Percentiles rank a stretch among this genome's conserved stretches.
These are phyloP conservation scores for Drosophila mauritiana DNA, from an alignment of 1,140 invertebrate genomes.

Conservation along the genomic window DNA sequence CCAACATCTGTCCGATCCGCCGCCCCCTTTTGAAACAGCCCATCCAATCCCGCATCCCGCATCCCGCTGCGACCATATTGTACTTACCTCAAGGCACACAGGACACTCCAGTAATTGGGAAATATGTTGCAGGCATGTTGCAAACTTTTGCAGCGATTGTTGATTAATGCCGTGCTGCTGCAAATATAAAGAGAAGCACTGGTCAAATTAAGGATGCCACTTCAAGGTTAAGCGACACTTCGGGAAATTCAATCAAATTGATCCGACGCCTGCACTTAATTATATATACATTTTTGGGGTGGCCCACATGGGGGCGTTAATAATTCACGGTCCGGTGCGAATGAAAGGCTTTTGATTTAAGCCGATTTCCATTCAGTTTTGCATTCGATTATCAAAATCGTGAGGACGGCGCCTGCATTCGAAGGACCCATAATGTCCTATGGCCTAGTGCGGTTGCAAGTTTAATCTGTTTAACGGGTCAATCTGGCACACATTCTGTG, in stretches of 20 bases:
- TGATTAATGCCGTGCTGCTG: conserved; percentile 82
- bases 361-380: conserved; percentile 41
- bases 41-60: conserved; percentile 1
- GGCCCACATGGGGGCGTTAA: conserved; percentile 19
- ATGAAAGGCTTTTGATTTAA: conserved; percentile 23
- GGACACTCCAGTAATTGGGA: conserved; percentile 85
- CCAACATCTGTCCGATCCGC: too few species aligned
- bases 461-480: conserved; percentile 45
- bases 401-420: conserved; percentile 8
- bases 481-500: conserved; percentile 8
- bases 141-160: conserved; percentile 85
- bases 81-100: conserved; percentile 85
- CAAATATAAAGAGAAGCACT: conserved; percentile 41
- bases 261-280: conserved; percentile 36
- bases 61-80: conserved; percentile 2
- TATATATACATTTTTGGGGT: conserved; percentile 15
- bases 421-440: conserved; percentile 3
- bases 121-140: conserved; percentile 85
- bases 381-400: conserved; percentile 40
- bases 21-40: too few species aligned
- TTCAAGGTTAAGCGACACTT: conserved; percentile 27
- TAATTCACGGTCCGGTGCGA: conserved; percentile 23
- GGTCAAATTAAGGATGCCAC: conserved; percentile 12
- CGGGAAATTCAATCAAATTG: conserved; percentile 17
- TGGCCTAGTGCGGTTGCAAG: conserved; percentile 15